Evolutionary conservation across 1,140 invertebrate species (phyloP).

Genomic region (Diorhabda sublineata): DNA sequence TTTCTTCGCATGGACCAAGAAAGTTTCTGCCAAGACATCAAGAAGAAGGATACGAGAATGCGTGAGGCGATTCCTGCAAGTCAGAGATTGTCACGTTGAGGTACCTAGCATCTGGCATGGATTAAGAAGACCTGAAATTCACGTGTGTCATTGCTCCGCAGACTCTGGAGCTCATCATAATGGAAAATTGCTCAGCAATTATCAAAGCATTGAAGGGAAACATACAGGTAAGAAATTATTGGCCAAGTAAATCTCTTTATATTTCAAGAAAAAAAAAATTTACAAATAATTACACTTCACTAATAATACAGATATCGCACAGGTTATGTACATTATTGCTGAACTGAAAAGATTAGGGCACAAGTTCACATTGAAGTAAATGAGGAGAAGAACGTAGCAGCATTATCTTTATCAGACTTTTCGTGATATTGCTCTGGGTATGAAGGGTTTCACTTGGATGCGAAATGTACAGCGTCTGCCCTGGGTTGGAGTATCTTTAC

Average conservation of each 20-base stretch:
- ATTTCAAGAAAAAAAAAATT: neutral
- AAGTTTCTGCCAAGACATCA: too few species aligned
- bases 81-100: too few species aligned
- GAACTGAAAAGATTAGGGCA: too few species aligned
- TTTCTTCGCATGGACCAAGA: constrained; percentile 1
- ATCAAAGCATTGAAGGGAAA: constrained; percentile 4
- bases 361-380: too few species aligned
- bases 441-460: too few species aligned
- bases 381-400: too few species aligned
- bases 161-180: constrained; percentile 9
- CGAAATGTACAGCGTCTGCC: neutral
- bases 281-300: constrained; percentile 5
- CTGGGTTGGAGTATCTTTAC: neutral
- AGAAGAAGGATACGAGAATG: too few species aligned
- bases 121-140: neutral
- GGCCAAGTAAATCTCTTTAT: neutral
- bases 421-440: too few species aligned
- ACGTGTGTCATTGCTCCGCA: constrained; percentile 6
- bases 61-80: too few species aligned
- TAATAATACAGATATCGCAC: neutral
- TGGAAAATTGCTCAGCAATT: constrained; percentile 4
- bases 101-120: too few species aligned
- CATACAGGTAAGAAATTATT: neutral
- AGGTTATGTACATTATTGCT: too few species aligned
- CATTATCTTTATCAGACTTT: too few species aligned